Evolutionary conservation across 2,797 vertebrate species (phyloP).

Genomic region (Sebastes melanostomus): DNA sequence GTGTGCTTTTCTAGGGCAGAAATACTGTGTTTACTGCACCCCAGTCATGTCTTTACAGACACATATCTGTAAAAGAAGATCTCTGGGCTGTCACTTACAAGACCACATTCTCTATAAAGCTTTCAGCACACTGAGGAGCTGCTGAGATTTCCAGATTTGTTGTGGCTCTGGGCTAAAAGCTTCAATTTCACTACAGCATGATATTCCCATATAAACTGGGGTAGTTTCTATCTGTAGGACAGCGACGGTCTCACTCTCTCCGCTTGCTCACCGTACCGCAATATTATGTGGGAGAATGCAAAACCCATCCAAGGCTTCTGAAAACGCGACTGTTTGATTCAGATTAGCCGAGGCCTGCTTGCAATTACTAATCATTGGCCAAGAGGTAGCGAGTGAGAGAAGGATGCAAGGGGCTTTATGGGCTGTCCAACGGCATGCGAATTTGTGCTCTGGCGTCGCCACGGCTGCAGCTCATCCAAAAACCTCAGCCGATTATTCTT

Average conservation of each 20-base stretch:
- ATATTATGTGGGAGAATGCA: constrained; percentile 28
- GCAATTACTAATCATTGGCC: constrained; percentile 59
- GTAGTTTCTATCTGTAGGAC: constrained; percentile 7
- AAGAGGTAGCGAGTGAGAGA: constrained; percentile 42
- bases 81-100: constrained; percentile 8
- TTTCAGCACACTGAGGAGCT: constrained; percentile 5
- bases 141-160: constrained; percentile 38
- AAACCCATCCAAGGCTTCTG: constrained; percentile 24
- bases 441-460: constrained; percentile 14
- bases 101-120: constrained; percentile 9
- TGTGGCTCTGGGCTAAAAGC: constrained; percentile 28
- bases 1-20: neutral
- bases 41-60: neutral
- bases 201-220: constrained; percentile 14
- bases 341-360: constrained; percentile 51
- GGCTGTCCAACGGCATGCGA: constrained; percentile 13
- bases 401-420: constrained; percentile 14
- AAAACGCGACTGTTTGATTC: constrained; percentile 30
- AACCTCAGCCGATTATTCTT: constrained; percentile 34
- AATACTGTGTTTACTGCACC: neutral
- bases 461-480: constrained; percentile 21
- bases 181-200: constrained; percentile 28
- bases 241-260: constrained; percentile 6
- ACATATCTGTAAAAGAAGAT: constrained; percentile 15
- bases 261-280: constrained; percentile 5